phyloP scores from a whole-genome alignment of 2,797 vertebrate species.

The Rhinophrynus dorsalis region DNA sequence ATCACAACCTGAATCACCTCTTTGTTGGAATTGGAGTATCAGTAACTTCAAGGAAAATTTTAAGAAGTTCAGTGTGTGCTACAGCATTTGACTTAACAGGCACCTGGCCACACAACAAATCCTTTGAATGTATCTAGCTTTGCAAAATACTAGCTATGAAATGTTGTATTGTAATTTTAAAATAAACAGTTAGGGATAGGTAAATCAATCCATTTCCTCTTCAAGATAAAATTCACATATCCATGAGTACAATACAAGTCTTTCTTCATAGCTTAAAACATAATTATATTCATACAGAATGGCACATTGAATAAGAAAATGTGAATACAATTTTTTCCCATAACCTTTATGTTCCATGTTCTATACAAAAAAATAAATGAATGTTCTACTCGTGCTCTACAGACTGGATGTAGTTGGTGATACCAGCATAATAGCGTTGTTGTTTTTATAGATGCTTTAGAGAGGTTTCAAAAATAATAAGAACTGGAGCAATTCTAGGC shows the following conservation, averaged over 20 bases:
- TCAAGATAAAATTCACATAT: slow-evolving; percentile 27
- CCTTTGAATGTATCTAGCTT: slow-evolving; percentile 17
- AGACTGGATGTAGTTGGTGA: no score
- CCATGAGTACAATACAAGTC: slow-evolving; percentile 20
- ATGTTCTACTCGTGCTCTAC: no score
- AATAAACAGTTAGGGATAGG: slow-evolving; percentile 34
- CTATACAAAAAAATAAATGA: no score
- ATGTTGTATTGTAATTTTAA: slow-evolving; percentile 42
- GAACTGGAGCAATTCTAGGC: no score
- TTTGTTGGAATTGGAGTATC: slow-evolving; percentile 10
- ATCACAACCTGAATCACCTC: slow-evolving; percentile 3
- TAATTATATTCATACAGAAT: slow-evolving; percentile 29
- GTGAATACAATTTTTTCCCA: slow-evolving; percentile 18
- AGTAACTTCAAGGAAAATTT: background rate
- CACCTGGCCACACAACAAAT: slow-evolving; percentile 21
- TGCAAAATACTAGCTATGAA: slow-evolving; percentile 35
- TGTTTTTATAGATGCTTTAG: no score
- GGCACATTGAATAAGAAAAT: slow-evolving; percentile 15
- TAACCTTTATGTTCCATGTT: slow-evolving; percentile 28
- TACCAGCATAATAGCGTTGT: no score
- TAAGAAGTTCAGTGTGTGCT: slow-evolving; percentile 13
- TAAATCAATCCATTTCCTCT: slow-evolving; percentile 40
- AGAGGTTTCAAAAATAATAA: no score
- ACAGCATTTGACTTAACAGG: slow-evolving; percentile 27
- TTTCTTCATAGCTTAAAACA: slow-evolving; percentile 27